Evolutionary conservation across 2,113 vertebrate genomes (phyloP), one percentile per base, ranked within the genome.

Genomic region (Caretta caretta): DNA sequence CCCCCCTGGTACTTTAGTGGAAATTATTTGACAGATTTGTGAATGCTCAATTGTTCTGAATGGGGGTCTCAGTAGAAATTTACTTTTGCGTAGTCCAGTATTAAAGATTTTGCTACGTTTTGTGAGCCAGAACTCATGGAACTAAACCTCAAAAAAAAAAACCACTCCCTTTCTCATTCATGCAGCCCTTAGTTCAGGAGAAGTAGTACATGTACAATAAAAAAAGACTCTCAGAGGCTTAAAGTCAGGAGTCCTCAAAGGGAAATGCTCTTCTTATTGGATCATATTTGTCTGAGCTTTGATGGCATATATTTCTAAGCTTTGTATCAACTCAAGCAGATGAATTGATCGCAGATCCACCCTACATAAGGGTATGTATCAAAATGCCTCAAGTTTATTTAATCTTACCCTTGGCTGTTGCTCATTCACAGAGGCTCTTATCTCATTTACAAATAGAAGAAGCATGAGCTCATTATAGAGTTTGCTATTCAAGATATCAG

Each of bases 371-470:
- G 42, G 42, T 42, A 42, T 42, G 42, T 42, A 42, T 42, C 42
- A 42, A 42, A 42, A 42, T 42, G 42, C 42, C 42, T 42, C 42
- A 87, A 82, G 78, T 85, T 62, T 88, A 80, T 95, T 95, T 92
- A 88, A 88, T 93, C 83, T 92, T 96, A 95, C 92, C 89, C 93
- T 95, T 91, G 89, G 57, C 87, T 80, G 12, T 84, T 91, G 42
- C 84, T 94, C 51, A 62, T 92, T 96, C 94, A 90, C 62, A 88
- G 62, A 86, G 42, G 14, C 83, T 59, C 83, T 95, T 97, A 90
- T 95, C 94, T 94, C 84, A 69, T 95, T 81, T 75, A 85, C 87
- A 83, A 95, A 95, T 54, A 95, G 56, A 84, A 93, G 89, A 91
- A 69, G n/a, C 90, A 89, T 96, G 91, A 93, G 87, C 85, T 94